A percentile compares a stretch with the other conserved stretches of the same genome.
phyloP scores from a whole-genome alignment of 2,113 vertebrate species.

The Amazona vittata region DNA sequence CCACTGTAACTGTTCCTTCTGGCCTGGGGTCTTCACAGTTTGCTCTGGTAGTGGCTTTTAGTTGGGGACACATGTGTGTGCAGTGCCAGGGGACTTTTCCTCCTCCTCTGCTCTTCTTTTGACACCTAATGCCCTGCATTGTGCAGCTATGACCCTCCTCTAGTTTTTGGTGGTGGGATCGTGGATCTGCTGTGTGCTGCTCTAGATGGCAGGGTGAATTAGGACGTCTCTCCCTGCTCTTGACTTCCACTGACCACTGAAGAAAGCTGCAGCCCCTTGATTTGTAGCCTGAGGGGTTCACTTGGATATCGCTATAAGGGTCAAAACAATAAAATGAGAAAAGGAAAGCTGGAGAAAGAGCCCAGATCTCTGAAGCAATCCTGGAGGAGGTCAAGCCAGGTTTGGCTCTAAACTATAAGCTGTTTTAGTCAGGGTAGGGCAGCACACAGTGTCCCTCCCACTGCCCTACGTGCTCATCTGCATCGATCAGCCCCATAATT shows the following conservation, averaged over 20 bases:
- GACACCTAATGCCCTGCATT: background rate
- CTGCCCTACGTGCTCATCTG: slow-evolving; percentile 15
- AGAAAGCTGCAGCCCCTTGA: background rate
- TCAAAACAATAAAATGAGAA: background rate
- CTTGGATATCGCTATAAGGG: background rate
- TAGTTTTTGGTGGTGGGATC: background rate
- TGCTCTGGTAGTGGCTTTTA: background rate
- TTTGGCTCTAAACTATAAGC: background rate
- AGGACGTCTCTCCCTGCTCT: background rate
- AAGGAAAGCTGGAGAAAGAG: background rate
- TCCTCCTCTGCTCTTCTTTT: background rate
- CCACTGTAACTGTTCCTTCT: background rate
- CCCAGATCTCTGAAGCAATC: background rate
- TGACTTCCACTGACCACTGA: background rate
- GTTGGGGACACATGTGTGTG: rapidly evolving
- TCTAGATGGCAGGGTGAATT: background rate
- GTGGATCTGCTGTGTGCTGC: background rate
- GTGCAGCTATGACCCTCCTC: background rate
- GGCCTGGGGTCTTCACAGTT: background rate
- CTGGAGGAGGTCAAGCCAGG: background rate
- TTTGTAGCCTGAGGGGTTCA: background rate
- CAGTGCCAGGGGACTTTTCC: background rate
- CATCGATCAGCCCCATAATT: background rate
- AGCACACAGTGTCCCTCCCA: background rate
- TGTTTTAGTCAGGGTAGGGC: slow-evolving; percentile 9